These are phyloP conservation scores for Sphaerophoria taeniata DNA, from an alignment of 2,888 invertebrate species.

Conservation along the genomic window DNA sequence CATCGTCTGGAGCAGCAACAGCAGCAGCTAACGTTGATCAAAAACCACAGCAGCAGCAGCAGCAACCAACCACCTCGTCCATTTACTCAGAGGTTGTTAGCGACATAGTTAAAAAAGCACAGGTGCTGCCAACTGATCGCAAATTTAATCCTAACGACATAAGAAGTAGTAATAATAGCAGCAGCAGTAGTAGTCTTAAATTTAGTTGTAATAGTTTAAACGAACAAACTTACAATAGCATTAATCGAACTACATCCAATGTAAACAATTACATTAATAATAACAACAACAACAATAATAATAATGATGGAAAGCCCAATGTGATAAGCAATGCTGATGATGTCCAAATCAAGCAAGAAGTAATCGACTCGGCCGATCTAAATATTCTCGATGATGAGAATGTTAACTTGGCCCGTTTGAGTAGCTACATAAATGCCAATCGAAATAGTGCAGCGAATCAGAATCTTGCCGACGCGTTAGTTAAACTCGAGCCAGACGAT, in stretches of 20 bases:
- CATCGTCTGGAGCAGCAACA: slow-evolving; percentile 41
- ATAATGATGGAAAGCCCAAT: slow-evolving; percentile 82
- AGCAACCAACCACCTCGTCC: slow-evolving; percentile 49
- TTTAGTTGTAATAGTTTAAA: slow-evolving; percentile 74
- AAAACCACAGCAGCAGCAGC: slow-evolving; percentile 22
- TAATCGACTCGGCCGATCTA: slow-evolving; percentile 77
- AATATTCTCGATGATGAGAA: slow-evolving; percentile 80
- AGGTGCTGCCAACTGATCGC: slow-evolving; percentile 52
- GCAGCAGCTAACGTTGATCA: slow-evolving; percentile 54
- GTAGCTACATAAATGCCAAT: slow-evolving; percentile 79
- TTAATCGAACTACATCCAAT: slow-evolving; percentile 76
- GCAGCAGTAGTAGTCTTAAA: slow-evolving; percentile 65
- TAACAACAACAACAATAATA: slow-evolving; percentile 80
- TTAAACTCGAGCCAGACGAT: slow-evolving; percentile 50
- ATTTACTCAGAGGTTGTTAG: slow-evolving; percentile 49
- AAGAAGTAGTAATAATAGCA: slow-evolving; percentile 41
- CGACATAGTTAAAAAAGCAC: slow-evolving; percentile 49
- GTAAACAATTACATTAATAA: slow-evolving; percentile 76
- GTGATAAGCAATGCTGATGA: slow-evolving; percentile 82
- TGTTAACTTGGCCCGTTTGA: slow-evolving; percentile 81
- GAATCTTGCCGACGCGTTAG: slow-evolving; percentile 40
- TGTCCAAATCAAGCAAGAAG: slow-evolving; percentile 80
- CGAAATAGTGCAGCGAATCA: slow-evolving; percentile 69
- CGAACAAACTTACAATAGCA: slow-evolving; percentile 76
- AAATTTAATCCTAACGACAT: slow-evolving; percentile 66